These are phyloP conservation scores for Mesoclemmys tuberculata DNA, from an alignment of 2,113 vertebrate species.

Conservation along the genomic window DNA sequence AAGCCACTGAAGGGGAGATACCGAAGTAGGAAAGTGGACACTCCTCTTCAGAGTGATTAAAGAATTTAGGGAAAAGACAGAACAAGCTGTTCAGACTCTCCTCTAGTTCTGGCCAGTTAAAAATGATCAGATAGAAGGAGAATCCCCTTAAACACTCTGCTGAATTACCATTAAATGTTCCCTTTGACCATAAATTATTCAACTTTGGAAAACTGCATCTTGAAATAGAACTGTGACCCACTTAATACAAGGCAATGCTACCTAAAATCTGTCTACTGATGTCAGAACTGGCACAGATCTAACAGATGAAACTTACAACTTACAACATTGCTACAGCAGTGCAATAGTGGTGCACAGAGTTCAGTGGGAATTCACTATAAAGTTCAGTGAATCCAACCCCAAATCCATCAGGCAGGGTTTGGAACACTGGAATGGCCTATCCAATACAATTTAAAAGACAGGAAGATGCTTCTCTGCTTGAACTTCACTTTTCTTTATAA, in stretches of 20 bases:
- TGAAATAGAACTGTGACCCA: background rate
- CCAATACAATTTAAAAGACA: slow-evolving; percentile 2
- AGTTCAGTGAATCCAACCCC: background rate
- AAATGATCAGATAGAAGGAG: slow-evolving; percentile 3
- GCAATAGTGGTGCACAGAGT: background rate
- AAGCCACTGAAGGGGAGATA: slow-evolving; percentile 32
- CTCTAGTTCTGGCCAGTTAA: slow-evolving; percentile 5
- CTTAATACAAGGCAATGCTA: accelerated
- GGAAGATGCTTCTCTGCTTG: background rate
- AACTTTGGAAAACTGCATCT: slow-evolving; percentile 9
- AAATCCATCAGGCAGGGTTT: background rate
- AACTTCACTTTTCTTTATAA: slow-evolving; percentile 12
- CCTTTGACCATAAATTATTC: background rate
- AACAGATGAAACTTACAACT: background rate
- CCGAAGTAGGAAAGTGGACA: background rate
- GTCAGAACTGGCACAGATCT: background rate
- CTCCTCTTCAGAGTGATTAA: slow-evolving; percentile 26
- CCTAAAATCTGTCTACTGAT: background rate
- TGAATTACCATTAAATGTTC: background rate
- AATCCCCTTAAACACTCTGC: background rate
- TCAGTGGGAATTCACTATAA: background rate
- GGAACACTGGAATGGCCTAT: slow-evolving; percentile 2
- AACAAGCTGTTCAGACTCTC: slow-evolving; percentile 28
- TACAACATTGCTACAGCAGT: background rate
- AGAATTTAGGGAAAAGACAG: slow-evolving; percentile 2